Base-by-base conservation (phyloP, 2,888 invertebrate species). In the Polia nebulosa region DNA sequence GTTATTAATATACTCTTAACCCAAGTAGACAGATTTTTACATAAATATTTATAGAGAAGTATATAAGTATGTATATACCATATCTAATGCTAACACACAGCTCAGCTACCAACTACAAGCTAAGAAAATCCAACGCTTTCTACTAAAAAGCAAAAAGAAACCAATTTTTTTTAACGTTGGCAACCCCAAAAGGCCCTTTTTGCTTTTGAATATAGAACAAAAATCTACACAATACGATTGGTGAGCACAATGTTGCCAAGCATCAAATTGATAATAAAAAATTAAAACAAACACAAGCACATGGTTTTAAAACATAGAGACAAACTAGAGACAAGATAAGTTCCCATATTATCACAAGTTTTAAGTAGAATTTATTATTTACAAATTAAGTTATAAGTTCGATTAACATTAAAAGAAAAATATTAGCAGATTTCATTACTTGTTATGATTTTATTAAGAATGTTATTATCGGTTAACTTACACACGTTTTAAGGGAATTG, bases 211-310 rank as follows among this genome's bases (percentile, higher is more conserved):
- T 82, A 82, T 78, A 80, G 85, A 80, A 82, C 67, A 74, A 82
- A 68, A 64, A 80, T 86, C 90, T 90, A 89, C 87, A 88, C 80
- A 78, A 88, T 90, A 82, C 84, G 74, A 58, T 61, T 83, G 81
- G 94, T 95, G 95, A 95, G 95, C 95, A 95, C 95, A 95, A 95
- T 95, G 95, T 95, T 95, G 95, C 95, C 95, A 95, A 95, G 95
- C 95, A 90, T 94, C 95, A 93, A 95, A 95, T 95, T 95, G 95
- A 95, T 95, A 95, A 95, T 95, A 95, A 94, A 93, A 92, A 85
- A 85, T 57, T 82, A 92, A 90, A 92, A 94, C 93, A 94, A 93
- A 94, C 94, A 95, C 93, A 95, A 94, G 94, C 95, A 95, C 92
- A 93, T 87, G 82, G 86, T 87, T 88, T 88, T 87, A 88, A 88